Percentiles rank a stretch among this genome's conserved stretches.
phyloP scores from a whole-genome alignment of 2,888 invertebrate genomes.

The Tillus elongatus region DNA sequence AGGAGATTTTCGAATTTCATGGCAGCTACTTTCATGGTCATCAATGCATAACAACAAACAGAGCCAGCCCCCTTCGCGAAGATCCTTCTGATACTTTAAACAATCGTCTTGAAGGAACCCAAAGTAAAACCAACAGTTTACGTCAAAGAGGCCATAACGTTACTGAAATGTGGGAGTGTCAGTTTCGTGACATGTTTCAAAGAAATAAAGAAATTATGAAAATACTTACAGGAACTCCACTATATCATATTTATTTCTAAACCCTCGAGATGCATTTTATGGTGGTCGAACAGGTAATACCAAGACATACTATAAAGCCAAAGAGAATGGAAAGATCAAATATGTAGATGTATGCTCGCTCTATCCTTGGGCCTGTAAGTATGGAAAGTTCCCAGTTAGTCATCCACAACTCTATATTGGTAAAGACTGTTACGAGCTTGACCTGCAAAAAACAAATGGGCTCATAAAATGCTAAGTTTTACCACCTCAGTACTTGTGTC shows the following conservation, averaged over 20 bases:
- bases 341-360: constrained; percentile 26
- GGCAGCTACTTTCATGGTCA: constrained; percentile 20
- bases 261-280: constrained; percentile 17
- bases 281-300: constrained; percentile 17
- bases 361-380: constrained; percentile 28
- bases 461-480: constrained; percentile 15
- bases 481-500: constrained; percentile 19
- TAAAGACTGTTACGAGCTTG: constrained; percentile 13
- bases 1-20: constrained; percentile 18
- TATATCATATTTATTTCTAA: constrained; percentile 12
- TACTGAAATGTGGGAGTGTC: constrained; percentile 19
- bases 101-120: constrained; percentile 12
- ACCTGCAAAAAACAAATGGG: constrained; percentile 12
- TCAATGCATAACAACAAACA: constrained; percentile 28
- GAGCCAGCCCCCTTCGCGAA: constrained; percentile 19
- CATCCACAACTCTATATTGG: constrained; percentile 25
- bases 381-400: constrained; percentile 23
- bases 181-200: constrained; percentile 13
- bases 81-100: constrained; percentile 10
- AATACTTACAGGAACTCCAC: constrained; percentile 12
- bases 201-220: constrained; percentile 6
- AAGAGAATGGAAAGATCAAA: constrained; percentile 21
- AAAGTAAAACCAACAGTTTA: constrained; percentile 12
- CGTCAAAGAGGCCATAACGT: constrained; percentile 12
- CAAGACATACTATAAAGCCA: too few species aligned